Conservation (phyloP, 2,888 invertebrate genomes). For the Helicoverpa assulta region DNA sequence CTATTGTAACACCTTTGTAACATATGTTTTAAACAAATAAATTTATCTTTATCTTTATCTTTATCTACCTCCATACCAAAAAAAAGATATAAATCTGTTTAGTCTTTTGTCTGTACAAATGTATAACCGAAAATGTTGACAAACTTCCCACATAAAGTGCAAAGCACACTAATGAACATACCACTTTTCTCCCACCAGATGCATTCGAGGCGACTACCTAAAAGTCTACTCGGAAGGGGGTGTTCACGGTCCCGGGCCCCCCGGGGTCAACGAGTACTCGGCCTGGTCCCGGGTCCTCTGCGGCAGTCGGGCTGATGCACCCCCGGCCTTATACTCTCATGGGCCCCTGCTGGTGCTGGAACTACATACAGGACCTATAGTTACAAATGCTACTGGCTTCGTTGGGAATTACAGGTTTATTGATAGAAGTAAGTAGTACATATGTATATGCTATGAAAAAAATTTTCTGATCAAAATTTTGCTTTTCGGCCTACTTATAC, state of each 20-base stretch:
- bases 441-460: too few species aligned
- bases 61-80: too few species aligned
- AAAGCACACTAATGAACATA: too few species aligned
- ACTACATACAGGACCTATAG: conserved; percentile 91
- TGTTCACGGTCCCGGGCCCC: conserved; percentile 92
- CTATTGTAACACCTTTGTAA: too few species aligned
- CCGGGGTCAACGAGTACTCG: conserved; percentile 94
- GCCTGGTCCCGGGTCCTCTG: conserved; percentile 94
- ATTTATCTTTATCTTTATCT: too few species aligned
- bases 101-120: too few species aligned
- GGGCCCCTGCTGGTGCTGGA: conserved; percentile 93
- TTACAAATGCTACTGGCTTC: conserved; percentile 92
- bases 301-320: conserved; percentile 92
- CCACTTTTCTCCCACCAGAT: conserved; percentile 87
- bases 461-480: too few species aligned
- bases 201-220: conserved; percentile 93
- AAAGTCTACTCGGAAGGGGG: conserved; percentile 95
- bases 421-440: conserved; percentile 92
- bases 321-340: conserved; percentile 93
- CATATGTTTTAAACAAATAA: too few species aligned
- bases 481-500: too few species aligned
- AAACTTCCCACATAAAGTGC: too few species aligned
- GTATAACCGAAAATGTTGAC: too few species aligned
- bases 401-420: conserved; percentile 94
- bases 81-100: too few species aligned